Evolutionary conservation across 2,888 invertebrate genomes (phyloP).

Genomic region (Acrobasis repandana): DNA sequence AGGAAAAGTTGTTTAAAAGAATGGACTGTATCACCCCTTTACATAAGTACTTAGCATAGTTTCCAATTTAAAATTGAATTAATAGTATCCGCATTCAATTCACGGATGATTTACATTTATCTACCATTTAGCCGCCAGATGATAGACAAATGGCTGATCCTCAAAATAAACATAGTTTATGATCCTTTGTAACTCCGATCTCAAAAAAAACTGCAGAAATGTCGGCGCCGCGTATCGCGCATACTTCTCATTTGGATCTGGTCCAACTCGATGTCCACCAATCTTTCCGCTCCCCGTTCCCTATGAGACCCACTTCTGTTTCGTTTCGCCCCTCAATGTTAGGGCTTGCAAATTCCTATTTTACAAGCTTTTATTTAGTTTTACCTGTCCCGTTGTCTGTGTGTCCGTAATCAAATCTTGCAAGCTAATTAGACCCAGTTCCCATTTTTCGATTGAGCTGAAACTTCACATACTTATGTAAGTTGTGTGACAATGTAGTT

Average conservation of each 20-base stretch:
- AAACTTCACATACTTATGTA: too few species aligned
- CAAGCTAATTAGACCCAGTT: too few species aligned
- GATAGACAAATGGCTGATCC: constrained; percentile 7
- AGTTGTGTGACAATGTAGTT: too few species aligned
- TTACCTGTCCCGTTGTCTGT: too few species aligned
- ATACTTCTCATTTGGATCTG: constrained; percentile 17
- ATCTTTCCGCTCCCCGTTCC: constrained; percentile 2
- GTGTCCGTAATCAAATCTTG: too few species aligned
- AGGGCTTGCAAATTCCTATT: background rate
- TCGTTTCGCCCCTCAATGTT: constrained; percentile 7
- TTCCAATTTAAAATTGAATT: constrained; percentile 14
- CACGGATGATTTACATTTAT: constrained; percentile 1
- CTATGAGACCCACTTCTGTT: constrained; percentile 11
- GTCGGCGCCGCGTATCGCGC: constrained; percentile 13
- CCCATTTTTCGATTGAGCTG: too few species aligned
- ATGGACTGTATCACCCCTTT: too few species aligned
- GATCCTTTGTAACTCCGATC: constrained; percentile 8
- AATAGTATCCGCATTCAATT: constrained; percentile 12
- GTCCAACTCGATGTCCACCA: constrained; percentile 20
- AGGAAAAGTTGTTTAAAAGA: too few species aligned
- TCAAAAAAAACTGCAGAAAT: constrained; percentile 8
- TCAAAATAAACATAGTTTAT: constrained; percentile 17
- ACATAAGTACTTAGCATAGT: too few species aligned
- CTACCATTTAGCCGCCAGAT: background rate
- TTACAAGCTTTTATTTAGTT: too few species aligned